These are phyloP conservation scores for Urechis unicinctus DNA, from an alignment of 2,888 invertebrate species.

Conservation along the genomic window DNA sequence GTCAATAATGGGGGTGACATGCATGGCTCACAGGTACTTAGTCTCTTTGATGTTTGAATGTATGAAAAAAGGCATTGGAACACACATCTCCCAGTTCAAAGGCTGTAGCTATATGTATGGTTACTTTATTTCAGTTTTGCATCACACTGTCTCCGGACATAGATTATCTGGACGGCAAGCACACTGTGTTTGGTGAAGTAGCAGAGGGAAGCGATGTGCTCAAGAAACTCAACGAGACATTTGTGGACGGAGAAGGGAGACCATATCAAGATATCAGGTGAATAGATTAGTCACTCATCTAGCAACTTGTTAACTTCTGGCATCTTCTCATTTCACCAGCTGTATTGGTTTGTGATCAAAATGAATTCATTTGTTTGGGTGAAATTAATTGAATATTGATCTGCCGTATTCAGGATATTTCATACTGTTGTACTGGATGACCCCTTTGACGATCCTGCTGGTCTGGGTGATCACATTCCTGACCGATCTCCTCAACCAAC, in stretches of 20 bases:
- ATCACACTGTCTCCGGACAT: constrained; percentile 82
- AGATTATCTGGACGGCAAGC: constrained; percentile 86
- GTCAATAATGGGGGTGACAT: constrained; percentile 86
- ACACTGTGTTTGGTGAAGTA: constrained; percentile 88
- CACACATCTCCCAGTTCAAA: neutral
- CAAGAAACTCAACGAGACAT: constrained; percentile 83
- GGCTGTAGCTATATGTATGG: too few species aligned
- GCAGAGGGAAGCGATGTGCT: constrained; percentile 84
- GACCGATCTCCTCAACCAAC: constrained; percentile 84
- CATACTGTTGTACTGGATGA: constrained; percentile 95
- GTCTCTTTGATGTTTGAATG: neutral
- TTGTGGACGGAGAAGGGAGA: constrained; percentile 80
- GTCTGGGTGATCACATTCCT: constrained; percentile 62
- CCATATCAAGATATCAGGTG: constrained; percentile 84
- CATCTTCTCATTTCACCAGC: neutral
- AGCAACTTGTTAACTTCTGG: neutral
- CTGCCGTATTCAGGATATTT: constrained; percentile 64
- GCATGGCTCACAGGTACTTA: constrained; percentile 55
- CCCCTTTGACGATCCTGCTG: constrained; percentile 84
- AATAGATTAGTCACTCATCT: neutral
- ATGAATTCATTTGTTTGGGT: neutral
- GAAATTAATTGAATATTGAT: neutral
- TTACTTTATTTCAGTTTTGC: constrained; percentile 86
- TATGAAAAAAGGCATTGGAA: neutral
- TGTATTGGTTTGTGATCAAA: neutral